Evolutionary conservation across 2,113 vertebrate genomes (phyloP), one percentile per base, ranked within the genome.

Genomic region (Chitala chitala): DNA sequence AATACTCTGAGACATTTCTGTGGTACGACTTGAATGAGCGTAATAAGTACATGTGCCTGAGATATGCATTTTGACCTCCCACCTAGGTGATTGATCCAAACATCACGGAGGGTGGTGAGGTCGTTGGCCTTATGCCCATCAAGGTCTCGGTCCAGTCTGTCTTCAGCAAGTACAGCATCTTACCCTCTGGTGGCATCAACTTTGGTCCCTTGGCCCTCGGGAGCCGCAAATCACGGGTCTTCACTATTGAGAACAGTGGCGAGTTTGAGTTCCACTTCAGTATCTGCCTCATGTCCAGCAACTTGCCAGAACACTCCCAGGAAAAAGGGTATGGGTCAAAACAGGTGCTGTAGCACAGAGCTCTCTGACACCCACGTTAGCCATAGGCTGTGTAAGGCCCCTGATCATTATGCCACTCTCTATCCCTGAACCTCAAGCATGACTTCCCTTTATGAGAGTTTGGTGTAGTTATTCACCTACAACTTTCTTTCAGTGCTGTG

Each of bases 81-180:
- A 44, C n/a, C 22, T 81, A 99, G 96, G 86, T 98, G 54, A 91
- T 90, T 77, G 96, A 99, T 61, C 92, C 93, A 48, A 89, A 1
- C 48, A 1, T 84, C 2, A 9, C 77, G 3, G 79, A 89, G 33
- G 89, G 82, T 61, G 86, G 84, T 1, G 89, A 93, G 82, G 79
- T 78, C 42, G 87, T 95, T 0, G 86, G 86, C 73, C 79, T 75
- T 75, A 87, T 95, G 72, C 79, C 90, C 0, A 84, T 98, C 56
- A 91, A 78, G 5, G 73, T 95, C 69, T 93, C 94, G 0, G 82
- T 91, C 0, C 85, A 82, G 33, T 86, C 91, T 0, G 64, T 91
- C 24, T 95, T 90, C 85, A 85, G 89, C 82, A 94, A 92, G 40
- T 98, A 92, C 81, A 89, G 6, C 40, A 89, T 98, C 80, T 78